Evolutionary conservation across 2,888 invertebrate species (phyloP).

Genomic region (Pachycephus smyrnensis): DNA sequence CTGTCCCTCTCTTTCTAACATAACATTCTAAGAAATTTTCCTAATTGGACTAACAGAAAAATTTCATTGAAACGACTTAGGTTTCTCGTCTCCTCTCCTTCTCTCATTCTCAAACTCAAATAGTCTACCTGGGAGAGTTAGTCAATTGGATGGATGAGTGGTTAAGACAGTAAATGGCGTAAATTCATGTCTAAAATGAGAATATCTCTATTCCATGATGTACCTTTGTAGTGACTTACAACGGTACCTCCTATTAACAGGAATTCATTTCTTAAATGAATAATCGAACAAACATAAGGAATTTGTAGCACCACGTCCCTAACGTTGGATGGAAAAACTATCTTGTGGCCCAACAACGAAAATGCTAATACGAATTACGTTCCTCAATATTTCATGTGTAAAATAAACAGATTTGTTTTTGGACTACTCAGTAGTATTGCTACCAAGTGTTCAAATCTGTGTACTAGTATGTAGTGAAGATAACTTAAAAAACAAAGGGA

Average conservation of each 20-base stretch:
- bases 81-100: background rate
- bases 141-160: constrained; percentile 67
- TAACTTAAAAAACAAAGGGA: too few relatives aligned
- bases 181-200: background rate
- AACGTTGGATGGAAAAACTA: background rate
- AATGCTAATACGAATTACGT: too few relatives aligned
- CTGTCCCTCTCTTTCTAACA: background rate
- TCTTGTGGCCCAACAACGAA: too few relatives aligned
- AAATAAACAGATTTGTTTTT: too few relatives aligned
- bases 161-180: constrained; percentile 51
- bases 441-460: too few relatives aligned
- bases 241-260: background rate
- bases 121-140: constrained; percentile 36
- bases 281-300: background rate
- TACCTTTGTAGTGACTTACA: background rate
- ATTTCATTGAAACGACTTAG: constrained; percentile 10
- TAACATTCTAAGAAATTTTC: background rate
- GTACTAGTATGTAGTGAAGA: too few relatives aligned
- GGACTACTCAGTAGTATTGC: too few relatives aligned
- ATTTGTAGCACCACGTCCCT: background rate
- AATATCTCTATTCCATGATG: background rate
- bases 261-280: background rate
- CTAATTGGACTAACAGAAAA: background rate
- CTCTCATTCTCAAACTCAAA: background rate
- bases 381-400: too few relatives aligned